Evolutionary conservation across 53 echinoderm and acorn worm species (phyloP), one percentile per base, ranked within the genome.

Genomic region (Paracentrotus lividus): DNA sequence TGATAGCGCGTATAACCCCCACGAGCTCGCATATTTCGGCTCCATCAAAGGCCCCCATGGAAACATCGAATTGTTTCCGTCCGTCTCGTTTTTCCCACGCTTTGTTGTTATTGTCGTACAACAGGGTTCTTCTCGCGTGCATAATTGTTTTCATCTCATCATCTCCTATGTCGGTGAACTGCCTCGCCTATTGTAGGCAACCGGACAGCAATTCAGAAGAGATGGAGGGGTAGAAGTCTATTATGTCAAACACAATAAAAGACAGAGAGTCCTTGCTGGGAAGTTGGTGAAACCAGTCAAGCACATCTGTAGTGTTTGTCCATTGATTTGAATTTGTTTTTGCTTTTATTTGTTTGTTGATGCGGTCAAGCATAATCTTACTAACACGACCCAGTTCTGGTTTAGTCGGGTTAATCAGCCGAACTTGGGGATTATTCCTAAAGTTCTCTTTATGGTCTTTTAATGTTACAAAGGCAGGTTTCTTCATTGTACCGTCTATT

Each of bases 321-420:
- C 94, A 94, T 49, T 96, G 92, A 69, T 94, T 96, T 5, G 94
- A 88, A 20, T n/a, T 6, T 5, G 85, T 76, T 5, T 88, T 15
- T 14, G 4, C 1, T 60, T 84, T 66, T 1, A 93, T 87, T 23
- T 27, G 40, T 33, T 51, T 90, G 93, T 90, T 90, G 42, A 95
- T 95, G 2, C 49, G 90, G 36, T 95, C 87, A 0, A 93, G 90
- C n/a, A 86, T 90, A 18, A 1, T 3, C 42, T 93, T 95, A 88
- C 91, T 85, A 27, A 95, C 53, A 9, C 40, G 33, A 4, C 93
- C 93, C 49, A 40, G 90, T 93, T 93, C 95, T 16, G 69, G 68
- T 81, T 95, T 95, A 1, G 90, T 77, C 20, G 93, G 95, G 91
- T 95, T 89, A 45, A 93, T 84, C 2, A 95, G 90, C 38, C 85